Evolutionary conservation across 2,888 invertebrate species (phyloP).

Genomic region (Apodemia duryi): DNA sequence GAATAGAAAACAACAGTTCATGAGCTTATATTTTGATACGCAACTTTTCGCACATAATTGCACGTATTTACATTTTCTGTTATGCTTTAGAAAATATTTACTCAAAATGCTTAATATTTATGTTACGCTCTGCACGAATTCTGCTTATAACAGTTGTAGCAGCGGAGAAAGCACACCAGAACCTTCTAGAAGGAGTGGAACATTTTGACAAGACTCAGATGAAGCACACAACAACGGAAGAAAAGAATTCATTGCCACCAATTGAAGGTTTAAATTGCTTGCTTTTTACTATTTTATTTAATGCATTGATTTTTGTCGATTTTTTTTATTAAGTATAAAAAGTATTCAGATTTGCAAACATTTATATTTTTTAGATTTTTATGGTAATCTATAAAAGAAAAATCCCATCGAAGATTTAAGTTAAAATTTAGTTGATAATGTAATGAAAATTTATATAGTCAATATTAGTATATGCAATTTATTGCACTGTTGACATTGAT

Average conservation of each 20-base stretch:
- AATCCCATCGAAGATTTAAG: too few relatives aligned
- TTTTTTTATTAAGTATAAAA: too few relatives aligned
- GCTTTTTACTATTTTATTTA: conserved; percentile 27
- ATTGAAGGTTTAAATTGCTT: conserved; percentile 79
- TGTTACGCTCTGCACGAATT: conserved; percentile 55
- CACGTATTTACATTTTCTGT: conserved; percentile 14
- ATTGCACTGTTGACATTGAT: too few relatives aligned
- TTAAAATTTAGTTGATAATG: too few relatives aligned
- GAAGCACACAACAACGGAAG: conserved; percentile 86
- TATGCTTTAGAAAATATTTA: conserved; percentile 19
- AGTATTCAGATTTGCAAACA: too few relatives aligned
- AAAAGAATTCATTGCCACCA: conserved; percentile 87
- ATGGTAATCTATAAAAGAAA: too few relatives aligned
- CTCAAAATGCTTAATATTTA: conserved; percentile 40
- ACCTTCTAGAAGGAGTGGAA: conserved; percentile 84
- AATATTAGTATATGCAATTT: too few relatives aligned
- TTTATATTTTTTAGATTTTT: too few relatives aligned
- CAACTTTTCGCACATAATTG: background rate
- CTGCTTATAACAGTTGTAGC: conserved; percentile 81
- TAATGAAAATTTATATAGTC: too few relatives aligned
- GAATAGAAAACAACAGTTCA: background rate
- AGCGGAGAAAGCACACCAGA: conserved; percentile 86
- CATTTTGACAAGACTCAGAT: conserved; percentile 85
- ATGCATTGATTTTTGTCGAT: conserved; percentile 18
- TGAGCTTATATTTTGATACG: background rate